Evolutionary conservation across 2,888 invertebrate genomes (phyloP), one percentile per base, ranked within the genome.

Genomic region (Amblyteles armatorius): DNA sequence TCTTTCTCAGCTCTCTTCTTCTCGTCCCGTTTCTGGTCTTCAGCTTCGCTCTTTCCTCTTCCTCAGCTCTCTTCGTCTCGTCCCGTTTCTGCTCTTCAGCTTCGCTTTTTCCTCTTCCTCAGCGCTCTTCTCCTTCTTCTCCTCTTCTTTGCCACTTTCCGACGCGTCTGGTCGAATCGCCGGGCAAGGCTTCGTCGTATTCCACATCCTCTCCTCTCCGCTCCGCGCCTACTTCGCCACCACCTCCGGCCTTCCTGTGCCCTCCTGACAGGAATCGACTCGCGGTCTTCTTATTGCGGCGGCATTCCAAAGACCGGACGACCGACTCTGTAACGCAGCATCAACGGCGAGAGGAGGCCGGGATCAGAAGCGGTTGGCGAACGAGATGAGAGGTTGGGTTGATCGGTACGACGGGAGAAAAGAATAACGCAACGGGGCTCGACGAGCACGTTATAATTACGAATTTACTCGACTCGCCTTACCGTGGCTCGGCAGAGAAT

Each of bases 221-320:
- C 77, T 36, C 40, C 7, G 16, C 68, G 50, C 69, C 52, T 57
- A 3, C 5, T 16, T 26, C n/a, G 57, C 52, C 52, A 55, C 33
- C 63, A 60, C 52, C 65, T 3, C 57, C 50, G 74, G 48, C 84
- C 79, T 71, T 81, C 71, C 84, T 72, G 78, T 79, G 81, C 83
- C 76, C 86, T 84, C 84, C 84, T 77, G 87, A 86, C 83, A 83
- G 86, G 83, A 86, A 86, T 85, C 83, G 86, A 87, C 86, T 88
- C 80, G 87, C 81, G 55, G 26, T 88, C 83, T 87, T 87, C 86
- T 87, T 88, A 82, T 88, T 88, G 88, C 87, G 88, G 87, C 90
- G 90, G 91, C 91, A 92, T 92, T 92, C 92, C 92, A 89, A 89
- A 90, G 91, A 89, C 89, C 89, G 87, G 89, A 88, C 89, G 82